Evolutionary conservation across 2,113 vertebrate genomes (phyloP).

Genomic region (Hyla sarda): DNA sequence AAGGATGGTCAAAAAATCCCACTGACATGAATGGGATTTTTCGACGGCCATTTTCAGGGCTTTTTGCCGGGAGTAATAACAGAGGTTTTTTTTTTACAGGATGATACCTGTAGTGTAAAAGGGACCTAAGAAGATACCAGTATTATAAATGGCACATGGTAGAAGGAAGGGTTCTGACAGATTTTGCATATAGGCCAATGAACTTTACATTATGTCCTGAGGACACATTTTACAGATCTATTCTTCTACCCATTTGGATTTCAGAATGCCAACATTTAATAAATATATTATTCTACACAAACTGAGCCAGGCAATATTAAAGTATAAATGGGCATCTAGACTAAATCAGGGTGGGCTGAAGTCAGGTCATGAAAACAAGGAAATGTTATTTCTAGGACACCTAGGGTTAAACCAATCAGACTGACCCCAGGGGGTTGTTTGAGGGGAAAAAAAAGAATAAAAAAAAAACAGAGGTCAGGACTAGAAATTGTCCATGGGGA

Average conservation of each 20-base stretch:
- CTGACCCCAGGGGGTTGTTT: slow-evolving; percentile 44
- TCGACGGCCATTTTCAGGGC: too few relatives aligned
- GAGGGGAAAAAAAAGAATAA: neutral
- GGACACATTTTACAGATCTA: neutral
- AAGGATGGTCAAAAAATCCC: too few relatives aligned
- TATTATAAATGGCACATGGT: neutral
- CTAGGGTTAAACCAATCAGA: slow-evolving; percentile 58
- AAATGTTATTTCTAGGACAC: slow-evolving; percentile 51
- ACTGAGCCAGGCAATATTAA: neutral
- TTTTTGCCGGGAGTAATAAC: too few relatives aligned
- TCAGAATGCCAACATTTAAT: neutral
- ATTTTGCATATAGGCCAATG: neutral
- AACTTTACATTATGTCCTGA: too few relatives aligned
- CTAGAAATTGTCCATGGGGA: slow-evolving; percentile 24
- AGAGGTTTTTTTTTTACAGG: too few relatives aligned
- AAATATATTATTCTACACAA: neutral
- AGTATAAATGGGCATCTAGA: neutral
- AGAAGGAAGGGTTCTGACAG: neutral
- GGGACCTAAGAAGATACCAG: too few relatives aligned
- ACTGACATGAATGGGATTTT: too few relatives aligned
- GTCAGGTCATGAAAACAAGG: slow-evolving; percentile 30
- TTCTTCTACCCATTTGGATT: neutral
- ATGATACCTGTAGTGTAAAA: too few relatives aligned
- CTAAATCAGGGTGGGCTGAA: neutral
- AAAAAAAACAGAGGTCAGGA: slow-evolving; percentile 30